Evolutionary conservation across 2,113 vertebrate genomes (phyloP), one percentile per base, ranked within the genome.

Genomic region (Nothocercus julius): DNA sequence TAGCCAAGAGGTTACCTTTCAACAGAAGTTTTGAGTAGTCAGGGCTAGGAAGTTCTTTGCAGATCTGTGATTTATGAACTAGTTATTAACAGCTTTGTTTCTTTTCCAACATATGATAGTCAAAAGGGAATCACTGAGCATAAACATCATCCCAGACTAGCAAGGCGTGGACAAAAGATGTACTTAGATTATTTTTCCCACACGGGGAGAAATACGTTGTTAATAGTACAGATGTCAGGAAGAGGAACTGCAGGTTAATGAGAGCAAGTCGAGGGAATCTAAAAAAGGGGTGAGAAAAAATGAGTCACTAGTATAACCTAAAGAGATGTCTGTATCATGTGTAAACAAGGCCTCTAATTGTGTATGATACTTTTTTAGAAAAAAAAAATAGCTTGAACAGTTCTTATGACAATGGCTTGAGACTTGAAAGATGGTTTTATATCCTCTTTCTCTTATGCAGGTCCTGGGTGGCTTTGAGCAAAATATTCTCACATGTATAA

Each of bases 271-370:
- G 12, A 79, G 4, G 9, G 44, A 89, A 24, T 58, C 13, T 54
- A 42, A 85, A 53, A 63, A 40, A 45, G 21, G 36, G 79, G 30
- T 0, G 4, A 83, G 49, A 82, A 11, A 56, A 68, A 6, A 54
- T 36, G 51, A 87, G 42, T 64, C 61, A 84, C 44, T 13, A 21
- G 4, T 32, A 70, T 19, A 36, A 80, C 66, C 82, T 54, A 56
- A 67, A 92, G 51, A 90, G 47, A 51, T 0, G 12, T 34, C 79
- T 75, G 42, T 28, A 86, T 64, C 64, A 32, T 45, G 82, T 85
- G 72, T 74, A 87, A 87, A 89, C 36, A 92, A 94, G 49, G 36
- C 69, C 40, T 85, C 93, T 85, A 85, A 91, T 92, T 24, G 70
- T 18, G 38, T 89, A 87, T 91, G 64, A 34, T 88, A n/a, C 36